Evolutionary conservation across 1,140 invertebrate genomes (phyloP).

Genomic region (Agrypnia vestita): DNA sequence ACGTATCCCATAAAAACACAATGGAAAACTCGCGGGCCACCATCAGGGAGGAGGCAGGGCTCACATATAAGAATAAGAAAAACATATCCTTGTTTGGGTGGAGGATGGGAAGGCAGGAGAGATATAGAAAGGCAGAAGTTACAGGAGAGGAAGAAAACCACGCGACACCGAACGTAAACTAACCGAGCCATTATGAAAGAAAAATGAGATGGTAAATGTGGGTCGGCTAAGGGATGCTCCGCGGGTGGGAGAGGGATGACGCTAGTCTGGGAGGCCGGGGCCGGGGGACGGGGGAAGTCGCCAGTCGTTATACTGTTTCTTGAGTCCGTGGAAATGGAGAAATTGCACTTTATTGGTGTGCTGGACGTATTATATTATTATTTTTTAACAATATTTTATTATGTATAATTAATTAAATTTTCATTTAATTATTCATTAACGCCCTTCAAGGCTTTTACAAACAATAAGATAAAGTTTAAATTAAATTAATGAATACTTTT

Average conservation of each 20-base stretch:
- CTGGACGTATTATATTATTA: not conserved
- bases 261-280: slow-evolving; percentile 32
- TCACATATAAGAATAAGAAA: slow-evolving; percentile 38
- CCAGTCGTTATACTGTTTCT: slow-evolving; percentile 61
- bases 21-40: slow-evolving; percentile 15
- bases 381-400: not conserved
- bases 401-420: not conserved
- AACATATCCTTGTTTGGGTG: slow-evolving; percentile 52
- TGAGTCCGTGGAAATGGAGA: slow-evolving; percentile 58
- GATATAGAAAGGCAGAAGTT: slow-evolving; percentile 42
- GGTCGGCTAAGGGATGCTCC: slow-evolving; percentile 43
- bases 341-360: slow-evolving; percentile 56
- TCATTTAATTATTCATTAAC: slow-evolving; percentile 8
- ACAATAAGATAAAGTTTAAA: no score
- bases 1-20: slow-evolving; percentile 37
- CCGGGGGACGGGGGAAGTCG: slow-evolving; percentile 51
- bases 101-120: slow-evolving; percentile 25
- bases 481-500: no score
- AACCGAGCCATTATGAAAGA: slow-evolving; percentile 60
- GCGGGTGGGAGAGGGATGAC: slow-evolving; percentile 35
- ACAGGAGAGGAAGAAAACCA: slow-evolving; percentile 55
- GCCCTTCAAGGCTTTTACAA: no score
- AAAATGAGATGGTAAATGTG: slow-evolving; percentile 57
- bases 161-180: slow-evolving; percentile 60
- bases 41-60: not conserved